These are phyloP conservation scores for Heterodera schachtii DNA, from an alignment of 1,140 invertebrate genomes.

Conservation along the genomic window DNA sequence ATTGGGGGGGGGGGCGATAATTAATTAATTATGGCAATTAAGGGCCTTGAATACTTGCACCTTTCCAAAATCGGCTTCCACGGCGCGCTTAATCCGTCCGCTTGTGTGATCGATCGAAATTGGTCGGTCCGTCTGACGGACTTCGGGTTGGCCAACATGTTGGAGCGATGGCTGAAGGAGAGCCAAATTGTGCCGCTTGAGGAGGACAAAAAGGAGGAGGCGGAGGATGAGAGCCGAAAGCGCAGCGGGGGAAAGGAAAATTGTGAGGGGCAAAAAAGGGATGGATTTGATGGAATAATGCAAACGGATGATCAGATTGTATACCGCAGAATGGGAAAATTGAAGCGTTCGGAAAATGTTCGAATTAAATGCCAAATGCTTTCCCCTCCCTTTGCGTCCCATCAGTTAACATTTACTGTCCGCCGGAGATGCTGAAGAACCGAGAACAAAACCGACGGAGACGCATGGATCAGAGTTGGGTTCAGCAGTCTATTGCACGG, in stretches of 20 bases:
- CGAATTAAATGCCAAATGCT: neutral
- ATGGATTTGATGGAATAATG: too few species aligned
- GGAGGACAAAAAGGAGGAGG: conserved; percentile 24
- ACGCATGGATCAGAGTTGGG: conserved; percentile 58
- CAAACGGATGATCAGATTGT: too few species aligned
- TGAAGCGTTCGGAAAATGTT: neutral
- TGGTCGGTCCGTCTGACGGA: conserved; percentile 64
- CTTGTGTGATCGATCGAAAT: conserved; percentile 63
- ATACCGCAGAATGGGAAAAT: too few species aligned
- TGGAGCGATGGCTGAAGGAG: conserved; percentile 64
- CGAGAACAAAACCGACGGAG: conserved; percentile 53
- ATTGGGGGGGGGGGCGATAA: neutral
- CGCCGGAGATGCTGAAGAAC: conserved; percentile 63
- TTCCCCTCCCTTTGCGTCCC: conserved; percentile 7
- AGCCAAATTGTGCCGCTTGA: conserved; percentile 35
- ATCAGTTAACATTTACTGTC: conserved; percentile 46
- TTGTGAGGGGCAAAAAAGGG: neutral
- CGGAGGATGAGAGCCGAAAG: conserved; percentile 9
- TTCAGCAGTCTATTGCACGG: conserved; percentile 51
- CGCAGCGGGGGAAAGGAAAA: neutral
- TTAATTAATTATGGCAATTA: neutral
- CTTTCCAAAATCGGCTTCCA: conserved; percentile 63
- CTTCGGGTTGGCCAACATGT: conserved; percentile 59
- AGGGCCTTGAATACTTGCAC: conserved; percentile 64
- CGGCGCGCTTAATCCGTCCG: conserved; percentile 59